Conservation (phyloP, 2,113 vertebrate species). For the Prochilodus magdalenae region DNA sequence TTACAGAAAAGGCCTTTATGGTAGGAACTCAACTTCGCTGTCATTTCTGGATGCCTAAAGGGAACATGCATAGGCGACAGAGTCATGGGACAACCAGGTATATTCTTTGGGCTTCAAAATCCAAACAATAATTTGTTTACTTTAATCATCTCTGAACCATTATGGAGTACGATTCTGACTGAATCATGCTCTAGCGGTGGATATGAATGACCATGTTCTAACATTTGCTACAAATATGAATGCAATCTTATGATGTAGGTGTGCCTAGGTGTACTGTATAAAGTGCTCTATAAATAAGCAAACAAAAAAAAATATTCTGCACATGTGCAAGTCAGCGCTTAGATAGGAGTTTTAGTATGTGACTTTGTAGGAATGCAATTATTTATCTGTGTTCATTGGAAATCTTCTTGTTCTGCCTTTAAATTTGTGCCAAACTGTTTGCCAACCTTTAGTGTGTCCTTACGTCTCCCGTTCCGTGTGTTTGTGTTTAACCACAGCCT, state of each 20-base stretch:
- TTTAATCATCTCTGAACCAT: slow-evolving; percentile 14
- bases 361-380: slow-evolving; percentile 69
- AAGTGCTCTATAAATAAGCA: slow-evolving; percentile 69
- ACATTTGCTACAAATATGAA: slow-evolving; percentile 57
- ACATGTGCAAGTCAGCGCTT: slow-evolving; percentile 69
- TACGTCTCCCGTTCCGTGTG: slow-evolving; percentile 54
- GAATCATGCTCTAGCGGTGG: slow-evolving; percentile 29
- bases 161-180: not conserved
- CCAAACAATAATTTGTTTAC: not conserved
- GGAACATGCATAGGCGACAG: not conserved
- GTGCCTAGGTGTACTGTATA: slow-evolving; percentile 77
- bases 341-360: slow-evolving; percentile 72
- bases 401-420: slow-evolving; percentile 72
- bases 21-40: not conserved
- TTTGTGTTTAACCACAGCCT: slow-evolving; percentile 51
- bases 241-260: slow-evolving; percentile 65
- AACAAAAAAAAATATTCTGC: slow-evolving; percentile 65
- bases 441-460: slow-evolving; percentile 68
- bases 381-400: slow-evolving; percentile 69
- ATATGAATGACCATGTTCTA: slow-evolving; percentile 44
- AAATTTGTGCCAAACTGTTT: slow-evolving; percentile 80
- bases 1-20: slow-evolving; percentile 3
- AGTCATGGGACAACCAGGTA: slow-evolving; percentile 3
- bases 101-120: slow-evolving; percentile 14
- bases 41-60: not conserved